Percentiles rank a stretch among this genome's conserved stretches.
phyloP scores from a whole-genome alignment of 92 coral and sea anemone genomes.

The Parazoanthus darwini region DNA sequence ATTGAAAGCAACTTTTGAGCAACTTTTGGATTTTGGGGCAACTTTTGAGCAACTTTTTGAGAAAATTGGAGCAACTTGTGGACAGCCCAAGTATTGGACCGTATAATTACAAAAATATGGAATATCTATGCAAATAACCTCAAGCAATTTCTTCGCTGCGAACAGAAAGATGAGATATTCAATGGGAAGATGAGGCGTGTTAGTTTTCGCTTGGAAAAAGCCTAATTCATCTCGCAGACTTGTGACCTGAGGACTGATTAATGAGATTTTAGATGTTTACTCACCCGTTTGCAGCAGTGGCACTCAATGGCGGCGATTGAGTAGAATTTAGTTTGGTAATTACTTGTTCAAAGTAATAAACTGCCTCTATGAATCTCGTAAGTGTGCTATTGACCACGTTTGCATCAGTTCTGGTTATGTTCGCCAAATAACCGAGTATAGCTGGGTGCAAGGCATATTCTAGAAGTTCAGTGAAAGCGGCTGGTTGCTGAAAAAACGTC shows the following conservation, averaged over 20 bases:
- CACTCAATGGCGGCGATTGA: background rate
- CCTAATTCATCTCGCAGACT: too few relatives aligned
- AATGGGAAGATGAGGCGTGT: too few relatives aligned
- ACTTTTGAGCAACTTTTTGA: too few relatives aligned
- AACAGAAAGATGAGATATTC: too few relatives aligned
- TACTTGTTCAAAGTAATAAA: background rate
- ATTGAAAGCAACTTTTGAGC: too few relatives aligned
- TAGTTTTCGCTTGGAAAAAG: too few relatives aligned
- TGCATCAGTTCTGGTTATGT: background rate
- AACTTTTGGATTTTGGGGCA: too few relatives aligned
- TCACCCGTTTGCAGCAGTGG: background rate
- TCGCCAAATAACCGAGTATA: background rate
- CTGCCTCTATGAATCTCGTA: background rate
- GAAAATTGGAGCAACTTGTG: too few relatives aligned
- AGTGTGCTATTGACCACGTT: background rate
- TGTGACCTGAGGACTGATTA: background rate
- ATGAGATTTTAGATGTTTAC: background rate
- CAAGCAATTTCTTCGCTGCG: too few relatives aligned
- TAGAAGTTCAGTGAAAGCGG: constrained; percentile 2
- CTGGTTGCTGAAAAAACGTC: background rate
- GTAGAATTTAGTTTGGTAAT: background rate
- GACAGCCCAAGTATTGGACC: too few relatives aligned
- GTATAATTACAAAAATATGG: too few relatives aligned
- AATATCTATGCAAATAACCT: too few relatives aligned
- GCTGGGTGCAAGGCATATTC: background rate